Evolutionary conservation across 1,140 invertebrate species (phyloP), one percentile per base, ranked within the genome.

Genomic region (Olivierus martensii): DNA sequence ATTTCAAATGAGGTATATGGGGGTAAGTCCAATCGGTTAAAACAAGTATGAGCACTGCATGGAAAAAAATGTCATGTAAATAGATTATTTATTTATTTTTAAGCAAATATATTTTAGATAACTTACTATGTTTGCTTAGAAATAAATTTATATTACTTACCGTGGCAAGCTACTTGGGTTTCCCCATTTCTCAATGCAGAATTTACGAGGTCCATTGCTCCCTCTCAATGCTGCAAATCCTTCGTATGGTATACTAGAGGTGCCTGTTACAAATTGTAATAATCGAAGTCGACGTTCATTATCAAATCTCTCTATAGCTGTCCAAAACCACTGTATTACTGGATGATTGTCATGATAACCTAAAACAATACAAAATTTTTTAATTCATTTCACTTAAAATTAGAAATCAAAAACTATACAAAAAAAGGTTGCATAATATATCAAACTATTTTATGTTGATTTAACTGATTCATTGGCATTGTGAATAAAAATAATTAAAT

Each of bases 161-260:
- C 92, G 80, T 2, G 92, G 93, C 59, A 97, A 75, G 66, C 89
- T 92, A 62, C 90, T 87, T 19, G 87, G 82, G 64, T 88, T 87
- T 47, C 93, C 93, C 92, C 92, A 97, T 67, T 94, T 94, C 71
- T 98, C 94, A 62, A 98, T 93, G 68, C 92, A 96, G 72, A 97
- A 98, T 61, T 92, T 90, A 12, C 92, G 75, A 11, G 90, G 90
- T 3, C 94, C 93, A 52, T 91, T 95, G 0, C 88, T 93, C 11
- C 94, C 93, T 37, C 93, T 75, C 22, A 98, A 71, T 11, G 91
- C 90, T 0, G 90, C 78, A 72, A 98, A 98, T 7, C 93, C 94
- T 69, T 98, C 93, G 67, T 91, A 96, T 0, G 94, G 94, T 60
- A 98, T 91, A 61, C 87, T 92, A 0, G 91, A 94, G 0, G 92